Evolutionary conservation across 2,113 vertebrate genomes (phyloP).

Genomic region (Porphyrio hochstetteri): DNA sequence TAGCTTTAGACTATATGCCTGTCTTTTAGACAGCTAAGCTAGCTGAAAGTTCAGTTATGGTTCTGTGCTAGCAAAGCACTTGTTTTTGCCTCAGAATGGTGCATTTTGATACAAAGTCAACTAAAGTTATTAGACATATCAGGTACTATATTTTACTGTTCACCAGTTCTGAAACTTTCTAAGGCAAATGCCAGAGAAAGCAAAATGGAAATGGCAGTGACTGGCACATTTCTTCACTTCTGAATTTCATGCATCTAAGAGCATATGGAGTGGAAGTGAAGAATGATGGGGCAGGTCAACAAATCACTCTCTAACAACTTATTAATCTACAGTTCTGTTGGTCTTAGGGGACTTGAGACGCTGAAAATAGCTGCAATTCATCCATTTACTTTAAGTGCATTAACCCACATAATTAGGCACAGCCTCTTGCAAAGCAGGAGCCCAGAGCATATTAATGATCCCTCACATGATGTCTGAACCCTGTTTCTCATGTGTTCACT

Average conservation of each 20-base stretch:
- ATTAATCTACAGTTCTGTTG: constrained; percentile 23
- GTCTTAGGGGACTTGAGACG: background rate
- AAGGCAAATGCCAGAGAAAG: background rate
- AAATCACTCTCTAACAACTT: constrained; percentile 18
- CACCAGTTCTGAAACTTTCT: background rate
- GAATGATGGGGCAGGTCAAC: background rate
- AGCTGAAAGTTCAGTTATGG: background rate
- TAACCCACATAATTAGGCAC: constrained; percentile 57
- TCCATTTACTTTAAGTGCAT: constrained; percentile 37
- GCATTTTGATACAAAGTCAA: background rate
- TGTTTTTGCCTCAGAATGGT: background rate
- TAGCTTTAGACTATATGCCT: background rate
- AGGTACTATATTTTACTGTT: background rate
- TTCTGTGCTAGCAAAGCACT: background rate
- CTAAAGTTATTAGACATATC: background rate
- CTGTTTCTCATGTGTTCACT: background rate
- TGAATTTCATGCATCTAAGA: background rate
- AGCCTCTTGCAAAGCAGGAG: constrained; percentile 8
- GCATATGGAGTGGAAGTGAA: background rate
- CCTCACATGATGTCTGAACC: background rate
- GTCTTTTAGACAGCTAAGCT: background rate
- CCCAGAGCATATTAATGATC: constrained; percentile 50
- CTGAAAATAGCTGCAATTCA: constrained; percentile 23
- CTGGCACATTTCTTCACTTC: background rate
- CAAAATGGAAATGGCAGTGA: background rate